A percentile compares a stretch with the other conserved stretches of the same genome.
Evolutionary conservation across 1,140 invertebrate species (phyloP).

Genomic region (Drosophila subobscura): DNA sequence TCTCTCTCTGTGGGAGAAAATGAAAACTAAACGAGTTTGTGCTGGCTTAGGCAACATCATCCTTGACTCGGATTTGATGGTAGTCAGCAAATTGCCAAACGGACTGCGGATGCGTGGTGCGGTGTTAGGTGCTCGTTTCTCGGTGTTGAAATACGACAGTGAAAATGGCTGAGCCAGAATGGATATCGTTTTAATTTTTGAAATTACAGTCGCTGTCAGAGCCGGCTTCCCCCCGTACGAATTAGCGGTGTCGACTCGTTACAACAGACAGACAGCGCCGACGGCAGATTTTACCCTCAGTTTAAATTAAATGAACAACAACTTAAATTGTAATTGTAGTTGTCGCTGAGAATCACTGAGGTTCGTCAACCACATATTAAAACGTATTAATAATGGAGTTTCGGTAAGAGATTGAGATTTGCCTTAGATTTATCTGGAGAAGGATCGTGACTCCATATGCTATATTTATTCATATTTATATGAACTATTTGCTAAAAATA

Average conservation of each 20-base stretch:
- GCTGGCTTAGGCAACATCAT: constrained; percentile 59
- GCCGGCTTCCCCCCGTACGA: no score
- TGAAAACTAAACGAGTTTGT: constrained; percentile 79
- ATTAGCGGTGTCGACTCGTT: constrained; percentile 15
- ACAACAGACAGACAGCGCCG: constrained; percentile 20
- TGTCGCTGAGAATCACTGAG: neutral
- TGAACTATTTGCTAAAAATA: no score
- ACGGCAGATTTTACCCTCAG: constrained; percentile 3
- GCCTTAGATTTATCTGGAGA: no score
- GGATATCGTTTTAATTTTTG: constrained; percentile 80
- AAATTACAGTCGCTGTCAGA: constrained; percentile 39
- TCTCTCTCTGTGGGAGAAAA: constrained; percentile 48
- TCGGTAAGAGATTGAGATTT: neutral
- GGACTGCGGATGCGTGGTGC: constrained; percentile 56
- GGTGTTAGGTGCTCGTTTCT: neutral
- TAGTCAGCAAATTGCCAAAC: constrained; percentile 76
- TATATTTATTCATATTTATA: no score
- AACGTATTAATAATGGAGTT: constrained; percentile 38
- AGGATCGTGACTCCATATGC: no score
- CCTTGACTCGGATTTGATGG: constrained; percentile 53
- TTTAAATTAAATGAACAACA: constrained; percentile 39
- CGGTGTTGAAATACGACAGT: constrained; percentile 36
- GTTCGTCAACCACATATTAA: constrained; percentile 1
- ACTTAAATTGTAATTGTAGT: constrained; percentile 49
- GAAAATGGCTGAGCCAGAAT: constrained; percentile 77